Evolutionary conservation across 2,797 vertebrate genomes (phyloP), one percentile per base, ranked within the genome.

Genomic region (Brachymystax lenok): DNA sequence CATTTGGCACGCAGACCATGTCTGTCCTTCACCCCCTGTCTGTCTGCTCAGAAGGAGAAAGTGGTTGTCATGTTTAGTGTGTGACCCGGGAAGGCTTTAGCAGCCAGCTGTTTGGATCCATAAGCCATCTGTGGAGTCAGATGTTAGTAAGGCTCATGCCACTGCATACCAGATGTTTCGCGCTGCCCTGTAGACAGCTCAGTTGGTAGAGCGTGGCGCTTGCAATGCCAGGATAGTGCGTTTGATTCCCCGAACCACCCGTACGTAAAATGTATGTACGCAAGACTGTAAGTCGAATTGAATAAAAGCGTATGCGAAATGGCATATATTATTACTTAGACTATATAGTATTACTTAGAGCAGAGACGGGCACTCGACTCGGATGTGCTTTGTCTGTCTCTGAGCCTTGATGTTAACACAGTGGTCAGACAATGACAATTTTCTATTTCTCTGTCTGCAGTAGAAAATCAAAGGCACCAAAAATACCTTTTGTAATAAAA

Each of bases 51-150:
- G 51, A 52, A 16, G 51, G 51, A 14, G 51, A 52, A 52, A 52
- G 0, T 52, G 13, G 51, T 52, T 52, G 51, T 5, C 54, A 28
- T 61, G 54, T 74, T 61, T 16, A 27, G 64, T 27, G 77, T n/a
- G 74, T 70, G n/a, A 63, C 27, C 7, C 6, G 19, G 59, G 30
- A 54, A 70, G 68, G 52, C 33, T 54, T 35, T 27, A n/a, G 24
- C 40, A 13, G 75, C 77, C 86, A 84, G 86, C 80, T 90, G 86
- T 88, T 90, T 17, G 14, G 12, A 28, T 28, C 83, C 69, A 74
- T 80, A 73, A 69, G 66, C 83, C 86, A 86, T 89, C 84, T 90
- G 85, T 73, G 77, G 51, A 28, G 63, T 88, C 88, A 87, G 82
- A 82, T 88, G 83, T 84, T 84, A 67, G 69, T 73, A 70, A 80